These are phyloP conservation scores for Anabas testudineus DNA, from an alignment of 2,797 vertebrate genomes.

Conservation along the genomic window DNA sequence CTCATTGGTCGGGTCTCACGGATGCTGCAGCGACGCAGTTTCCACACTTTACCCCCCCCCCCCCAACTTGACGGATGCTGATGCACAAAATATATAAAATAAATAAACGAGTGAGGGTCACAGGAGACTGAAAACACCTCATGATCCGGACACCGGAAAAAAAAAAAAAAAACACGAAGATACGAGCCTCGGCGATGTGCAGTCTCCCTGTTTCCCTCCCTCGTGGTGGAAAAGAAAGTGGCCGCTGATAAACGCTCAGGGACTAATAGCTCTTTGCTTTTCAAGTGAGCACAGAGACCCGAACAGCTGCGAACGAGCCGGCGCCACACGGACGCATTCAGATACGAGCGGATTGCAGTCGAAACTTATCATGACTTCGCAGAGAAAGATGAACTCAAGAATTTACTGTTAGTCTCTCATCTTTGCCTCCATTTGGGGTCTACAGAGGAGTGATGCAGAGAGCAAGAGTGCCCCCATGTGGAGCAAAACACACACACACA, in stretches of 20 bases:
- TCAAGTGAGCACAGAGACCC: conserved; percentile 3
- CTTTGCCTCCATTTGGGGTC: conserved; percentile 34
- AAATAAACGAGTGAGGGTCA: conserved; percentile 20
- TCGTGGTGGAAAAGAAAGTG: conserved; percentile 48
- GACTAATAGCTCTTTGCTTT: conserved; percentile 29
- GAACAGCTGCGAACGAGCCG: conserved; percentile 13
- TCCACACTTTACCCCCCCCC: conserved; percentile 52
- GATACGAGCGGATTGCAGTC: background rate
- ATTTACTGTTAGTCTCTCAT: conserved; percentile 19
- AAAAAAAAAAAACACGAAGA: background rate
- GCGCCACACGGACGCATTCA: conserved; percentile 3
- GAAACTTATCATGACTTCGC: conserved; percentile 67
- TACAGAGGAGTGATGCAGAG: conserved; percentile 38
- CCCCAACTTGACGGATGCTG: conserved; percentile 61
- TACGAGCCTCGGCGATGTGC: conserved; percentile 29
- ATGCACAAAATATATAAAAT: conserved; percentile 30
- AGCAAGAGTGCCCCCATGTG: conserved; percentile 86
- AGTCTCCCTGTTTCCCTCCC: conserved; percentile 26
- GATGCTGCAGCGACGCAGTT: conserved; percentile 53
- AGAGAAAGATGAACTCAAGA: conserved; percentile 44
- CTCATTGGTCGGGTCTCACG: conserved; percentile 41
- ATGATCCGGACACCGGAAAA: conserved; percentile 29
- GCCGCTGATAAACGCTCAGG: conserved; percentile 35
- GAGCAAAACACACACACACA: conserved; percentile 29
- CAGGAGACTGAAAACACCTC: conserved; percentile 21